phyloP scores from a whole-genome alignment of 2,888 invertebrate species.

The Drosophila leonis region DNA sequence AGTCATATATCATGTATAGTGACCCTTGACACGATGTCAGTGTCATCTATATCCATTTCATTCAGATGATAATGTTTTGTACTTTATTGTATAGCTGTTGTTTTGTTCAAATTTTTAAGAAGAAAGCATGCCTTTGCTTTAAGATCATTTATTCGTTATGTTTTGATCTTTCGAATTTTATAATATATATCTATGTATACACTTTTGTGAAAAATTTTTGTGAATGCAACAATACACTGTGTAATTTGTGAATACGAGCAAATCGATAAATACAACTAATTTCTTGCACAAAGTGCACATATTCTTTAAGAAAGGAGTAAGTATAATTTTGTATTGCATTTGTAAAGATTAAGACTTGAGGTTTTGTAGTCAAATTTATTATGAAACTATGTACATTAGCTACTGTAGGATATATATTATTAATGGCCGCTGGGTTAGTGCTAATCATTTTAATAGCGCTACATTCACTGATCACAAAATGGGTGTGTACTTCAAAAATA shows the following conservation, averaged over 20 bases:
- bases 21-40: not conserved
- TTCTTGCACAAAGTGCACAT: conserved; percentile 50
- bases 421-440: not conserved
- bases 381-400: conserved; percentile 16
- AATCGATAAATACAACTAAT: conserved; percentile 16
- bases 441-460: not conserved
- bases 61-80: not conserved
- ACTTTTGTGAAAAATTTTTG: conserved; percentile 54
- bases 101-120: not conserved
- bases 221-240: conserved; percentile 33
- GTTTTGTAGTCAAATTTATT: not conserved
- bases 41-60: not conserved
- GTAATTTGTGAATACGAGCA: conserved; percentile 24
- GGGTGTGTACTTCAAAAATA: not conserved
- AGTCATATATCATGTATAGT: not conserved
- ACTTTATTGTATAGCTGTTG: too few species aligned
- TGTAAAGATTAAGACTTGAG: not conserved
- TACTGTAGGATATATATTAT: not conserved
- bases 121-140: conserved; percentile 21
- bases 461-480: not conserved
- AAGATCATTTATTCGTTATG: conserved; percentile 4
- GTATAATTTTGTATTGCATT: conserved; percentile 14
- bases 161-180: conserved; percentile 24
- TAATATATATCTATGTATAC: conserved; percentile 26
- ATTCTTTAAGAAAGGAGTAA: conserved; percentile 30